Conservation (phyloP, 1,140 invertebrate species). For the Steinernema khuongi region DNA sequence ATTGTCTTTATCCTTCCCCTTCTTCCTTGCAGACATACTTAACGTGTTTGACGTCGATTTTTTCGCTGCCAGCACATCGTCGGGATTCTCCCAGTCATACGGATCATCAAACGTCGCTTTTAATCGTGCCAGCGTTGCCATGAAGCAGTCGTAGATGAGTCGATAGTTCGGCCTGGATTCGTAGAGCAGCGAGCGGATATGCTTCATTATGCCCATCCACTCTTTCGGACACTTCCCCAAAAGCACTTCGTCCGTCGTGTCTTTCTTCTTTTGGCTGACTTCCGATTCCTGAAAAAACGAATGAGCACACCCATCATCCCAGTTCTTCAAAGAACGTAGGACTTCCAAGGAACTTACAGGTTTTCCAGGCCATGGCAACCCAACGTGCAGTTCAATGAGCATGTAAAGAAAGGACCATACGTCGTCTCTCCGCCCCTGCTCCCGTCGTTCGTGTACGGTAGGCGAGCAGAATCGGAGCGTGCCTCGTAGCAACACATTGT, state of each 20-base stretch:
- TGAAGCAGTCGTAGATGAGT: not conserved
- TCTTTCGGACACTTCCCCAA: not conserved
- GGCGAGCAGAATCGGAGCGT: not conserved
- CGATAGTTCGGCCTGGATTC: not conserved
- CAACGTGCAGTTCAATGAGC: constrained; percentile 42
- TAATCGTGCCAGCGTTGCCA: not conserved
- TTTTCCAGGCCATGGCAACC: not conserved
- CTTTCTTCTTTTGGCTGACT: not conserved
- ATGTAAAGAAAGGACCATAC: constrained; percentile 37
- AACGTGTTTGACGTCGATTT: not conserved
- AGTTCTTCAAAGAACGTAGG: not conserved
- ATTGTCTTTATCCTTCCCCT: not conserved
- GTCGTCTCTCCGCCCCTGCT: constrained; percentile 20
- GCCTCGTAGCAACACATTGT: not conserved
- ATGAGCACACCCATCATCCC: too few species aligned
- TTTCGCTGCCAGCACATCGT: not conserved
- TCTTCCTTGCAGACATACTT: not conserved
- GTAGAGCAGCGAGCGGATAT: not conserved
- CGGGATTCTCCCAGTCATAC: not conserved
- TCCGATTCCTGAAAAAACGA: not conserved
- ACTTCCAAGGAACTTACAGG: not conserved
- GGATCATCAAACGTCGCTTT: not conserved
- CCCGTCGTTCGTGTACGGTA: not conserved
- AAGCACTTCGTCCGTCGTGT: not conserved
- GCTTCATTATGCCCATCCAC: not conserved